These are phyloP conservation scores for Meteorus sp. DNA, from an alignment of 1,140 invertebrate genomes.

Conservation along the genomic window DNA sequence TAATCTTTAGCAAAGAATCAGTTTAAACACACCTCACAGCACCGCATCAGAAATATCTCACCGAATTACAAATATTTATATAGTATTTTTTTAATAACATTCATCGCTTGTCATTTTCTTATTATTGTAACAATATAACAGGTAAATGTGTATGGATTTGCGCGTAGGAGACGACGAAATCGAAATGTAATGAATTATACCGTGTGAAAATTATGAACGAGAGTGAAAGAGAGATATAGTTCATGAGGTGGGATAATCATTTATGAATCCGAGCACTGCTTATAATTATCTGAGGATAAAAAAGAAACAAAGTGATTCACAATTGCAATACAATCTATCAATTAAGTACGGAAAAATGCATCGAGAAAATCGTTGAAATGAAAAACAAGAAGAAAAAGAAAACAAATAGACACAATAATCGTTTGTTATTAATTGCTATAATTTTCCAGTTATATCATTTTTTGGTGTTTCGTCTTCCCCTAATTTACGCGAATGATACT, in stretches of 20 bases:
- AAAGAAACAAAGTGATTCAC: no score
- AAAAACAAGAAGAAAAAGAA: not conserved
- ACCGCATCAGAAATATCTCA: constrained; percentile 21
- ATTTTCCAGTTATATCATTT: no score
- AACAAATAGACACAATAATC: not conserved
- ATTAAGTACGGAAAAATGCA: not conserved
- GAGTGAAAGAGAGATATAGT: constrained; percentile 11
- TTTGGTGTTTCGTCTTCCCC: not conserved
- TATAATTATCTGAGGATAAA: no score
- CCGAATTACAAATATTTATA: constrained; percentile 30
- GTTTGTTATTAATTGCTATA: not conserved
- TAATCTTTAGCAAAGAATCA: constrained; percentile 6
- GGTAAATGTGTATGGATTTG: constrained; percentile 26
- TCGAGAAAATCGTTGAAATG: no score
- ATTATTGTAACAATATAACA: constrained; percentile 34
- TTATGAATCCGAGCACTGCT: not conserved
- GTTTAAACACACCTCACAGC: constrained; percentile 13
- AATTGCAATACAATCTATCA: no score
- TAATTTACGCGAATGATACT: constrained; percentile 39
- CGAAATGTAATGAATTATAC: no score
- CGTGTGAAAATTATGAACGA: no score
- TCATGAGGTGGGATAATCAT: constrained; percentile 6
- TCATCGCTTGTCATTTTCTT: constrained; percentile 14
- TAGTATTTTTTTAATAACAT: constrained; percentile 26
- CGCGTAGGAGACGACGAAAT: constrained; percentile 18